These are phyloP conservation scores for Hermetia illucens DNA, from an alignment of 1,140 invertebrate genomes.

Conservation along the genomic window DNA sequence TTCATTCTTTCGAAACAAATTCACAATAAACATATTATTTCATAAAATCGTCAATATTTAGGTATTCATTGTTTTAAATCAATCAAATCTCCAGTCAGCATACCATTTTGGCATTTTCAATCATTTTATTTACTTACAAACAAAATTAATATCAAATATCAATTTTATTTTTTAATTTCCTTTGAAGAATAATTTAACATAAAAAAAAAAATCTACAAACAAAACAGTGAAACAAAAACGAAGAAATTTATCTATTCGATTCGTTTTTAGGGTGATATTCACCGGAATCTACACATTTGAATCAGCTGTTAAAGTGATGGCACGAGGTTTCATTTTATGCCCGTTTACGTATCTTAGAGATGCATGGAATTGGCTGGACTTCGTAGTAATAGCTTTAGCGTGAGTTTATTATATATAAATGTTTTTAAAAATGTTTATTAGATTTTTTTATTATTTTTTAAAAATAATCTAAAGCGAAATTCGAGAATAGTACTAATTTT, in stretches of 20 bases:
- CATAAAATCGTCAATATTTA: no score
- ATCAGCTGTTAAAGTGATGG: slow-evolving; percentile 96
- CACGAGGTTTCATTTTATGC: slow-evolving; percentile 97
- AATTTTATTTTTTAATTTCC: background rate
- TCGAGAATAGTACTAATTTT: no score
- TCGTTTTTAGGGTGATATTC: slow-evolving; percentile 84
- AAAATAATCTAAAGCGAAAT: no score
- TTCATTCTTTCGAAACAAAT: no score
- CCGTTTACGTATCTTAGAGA: slow-evolving; percentile 99
- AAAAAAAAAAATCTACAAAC: background rate
- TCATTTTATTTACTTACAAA: background rate
- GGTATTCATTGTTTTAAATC: no score
- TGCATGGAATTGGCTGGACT: slow-evolving; percentile 99
- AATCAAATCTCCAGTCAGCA: no score
- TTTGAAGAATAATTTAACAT: background rate
- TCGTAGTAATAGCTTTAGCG: slow-evolving; percentile 99
- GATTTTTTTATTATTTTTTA: no score
- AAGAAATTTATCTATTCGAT: slow-evolving; percentile 7
- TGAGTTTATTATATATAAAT: slow-evolving; percentile 51
- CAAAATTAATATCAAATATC: background rate
- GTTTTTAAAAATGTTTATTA: background rate
- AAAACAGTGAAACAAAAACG: background rate
- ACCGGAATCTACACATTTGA: slow-evolving; percentile 99
- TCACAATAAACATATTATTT: no score
- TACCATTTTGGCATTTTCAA: no score